A percentile compares a stretch with the other conserved stretches of the same genome.
Evolutionary conservation across 2,113 vertebrate genomes (phyloP).

Genomic region (Microtus montanus): DNA sequence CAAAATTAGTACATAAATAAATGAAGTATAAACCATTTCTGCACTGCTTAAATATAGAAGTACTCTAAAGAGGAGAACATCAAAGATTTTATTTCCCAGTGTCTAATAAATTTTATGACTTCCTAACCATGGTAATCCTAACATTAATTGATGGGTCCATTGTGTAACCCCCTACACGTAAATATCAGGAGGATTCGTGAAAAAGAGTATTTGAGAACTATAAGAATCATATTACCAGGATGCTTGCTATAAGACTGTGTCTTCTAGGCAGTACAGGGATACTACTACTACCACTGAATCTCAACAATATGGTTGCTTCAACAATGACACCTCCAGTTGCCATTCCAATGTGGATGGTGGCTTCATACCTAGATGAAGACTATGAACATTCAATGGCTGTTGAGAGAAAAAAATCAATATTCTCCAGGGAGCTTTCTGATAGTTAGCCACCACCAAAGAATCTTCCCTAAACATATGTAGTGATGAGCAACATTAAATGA

Average conservation of each 20-base stretch:
- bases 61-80: slow-evolving; percentile 61
- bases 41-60: slow-evolving; percentile 56
- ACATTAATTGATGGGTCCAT: neutral
- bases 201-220: neutral
- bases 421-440: neutral
- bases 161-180: neutral
- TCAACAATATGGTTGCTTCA: neutral
- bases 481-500: neutral
- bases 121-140: neutral
- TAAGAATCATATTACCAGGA: neutral
- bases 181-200: neutral
- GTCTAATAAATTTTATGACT: neutral
- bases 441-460: neutral
- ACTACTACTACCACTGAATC: neutral
- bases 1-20: slow-evolving; percentile 86
- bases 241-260: neutral
- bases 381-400: neutral
- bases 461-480: neutral
- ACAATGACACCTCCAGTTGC: too few species aligned
- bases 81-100: neutral
- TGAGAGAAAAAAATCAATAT: neutral
- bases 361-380: neutral
- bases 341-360: neutral
- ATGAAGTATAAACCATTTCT: slow-evolving; percentile 84
- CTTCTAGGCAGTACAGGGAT: neutral